A percentile compares a stretch with the other conserved stretches of the same genome.
Evolutionary conservation across 2,888 invertebrate species (phyloP).

Genomic region (Sussaba pulchella): DNA sequence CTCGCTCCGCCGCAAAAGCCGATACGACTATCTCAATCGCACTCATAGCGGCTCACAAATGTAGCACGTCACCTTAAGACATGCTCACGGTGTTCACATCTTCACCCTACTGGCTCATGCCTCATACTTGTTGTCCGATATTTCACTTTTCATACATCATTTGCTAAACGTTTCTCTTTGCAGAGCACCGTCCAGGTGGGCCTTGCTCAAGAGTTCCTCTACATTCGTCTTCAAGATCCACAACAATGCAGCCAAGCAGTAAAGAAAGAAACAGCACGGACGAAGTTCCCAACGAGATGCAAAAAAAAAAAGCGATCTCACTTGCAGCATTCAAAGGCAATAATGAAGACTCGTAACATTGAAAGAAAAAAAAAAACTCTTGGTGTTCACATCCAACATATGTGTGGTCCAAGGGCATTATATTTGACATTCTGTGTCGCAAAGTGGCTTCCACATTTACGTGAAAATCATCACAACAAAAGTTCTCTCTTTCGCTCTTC

Average conservation of each 20-base stretch:
- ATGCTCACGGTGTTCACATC: too few relatives aligned
- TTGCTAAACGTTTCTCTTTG: neutral
- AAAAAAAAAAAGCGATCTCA: neutral
- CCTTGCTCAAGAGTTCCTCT: neutral
- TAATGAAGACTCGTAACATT: neutral
- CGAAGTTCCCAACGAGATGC: neutral
- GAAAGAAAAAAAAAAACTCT: neutral
- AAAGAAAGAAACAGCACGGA: neutral
- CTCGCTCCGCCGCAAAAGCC: too few relatives aligned
- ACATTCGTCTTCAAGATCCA: neutral
- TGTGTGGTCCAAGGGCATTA: neutral
- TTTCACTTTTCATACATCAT: neutral
- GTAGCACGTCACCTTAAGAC: too few relatives aligned
- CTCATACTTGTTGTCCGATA: too few relatives aligned
- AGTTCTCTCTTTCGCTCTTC: neutral
- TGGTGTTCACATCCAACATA: constrained; percentile 1
- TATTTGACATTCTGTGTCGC: neutral
- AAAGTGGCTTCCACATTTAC: constrained; percentile 18
- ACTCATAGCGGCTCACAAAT: too few relatives aligned
- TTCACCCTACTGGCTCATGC: too few relatives aligned
- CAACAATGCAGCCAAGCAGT: neutral
- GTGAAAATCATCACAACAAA: constrained; percentile 25
- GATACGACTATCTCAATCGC: too few relatives aligned
- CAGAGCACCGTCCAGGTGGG: neutral
- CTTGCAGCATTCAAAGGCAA: neutral